Base-by-base conservation (phyloP, 2,888 invertebrate genomes). In the Rotaria macrura region DNA sequence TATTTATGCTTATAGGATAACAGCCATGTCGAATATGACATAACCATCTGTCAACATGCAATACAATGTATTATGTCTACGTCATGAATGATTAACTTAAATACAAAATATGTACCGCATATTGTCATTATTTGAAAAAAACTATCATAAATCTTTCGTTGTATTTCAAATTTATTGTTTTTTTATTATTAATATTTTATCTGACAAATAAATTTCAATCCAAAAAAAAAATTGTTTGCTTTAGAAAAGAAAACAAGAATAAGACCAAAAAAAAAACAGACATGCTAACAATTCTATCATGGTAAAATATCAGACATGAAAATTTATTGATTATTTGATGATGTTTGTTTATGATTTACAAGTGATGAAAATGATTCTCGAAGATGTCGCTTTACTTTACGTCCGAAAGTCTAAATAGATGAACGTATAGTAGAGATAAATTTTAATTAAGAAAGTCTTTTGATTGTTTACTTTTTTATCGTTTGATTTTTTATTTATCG, bases 301-400 rank as follows among this genome's bases (percentile, higher is more conserved):
- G 1, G 14, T 17, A 14, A 65, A 17, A 65, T 65, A 65, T 65
- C 65, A 4, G 65, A 65, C 65, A 65, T 17, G 17, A 65, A 65
- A n/a, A 65, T 65, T 65, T 9, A 34, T 34, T 29, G 29, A 65
- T 65, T 65, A 43, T 79, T 79, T 43, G 43, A 79, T 43, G 43
- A 79, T n/a, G 79, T 43, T 25, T 20, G 40, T 43, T 79, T 79
- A n/a, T 79, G 79, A 79, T 43, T 79, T 9, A 79, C 79, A 43
- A 79, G 43, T 12, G 79, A 79, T 43, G 79, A 79, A 43, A 79
- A 79, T 43, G 79, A 79, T 43, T 79, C 79, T 25, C 79, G 79
- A 25, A 79, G 40, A 25, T 79, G 79, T 43, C 79, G 79, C 17
- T 79, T 79, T 7, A 79, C 43, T 79, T 79, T 79, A 12, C 43